Base-by-base conservation (phyloP, 2,888 invertebrate species). In the Biston stratarius region DNA sequence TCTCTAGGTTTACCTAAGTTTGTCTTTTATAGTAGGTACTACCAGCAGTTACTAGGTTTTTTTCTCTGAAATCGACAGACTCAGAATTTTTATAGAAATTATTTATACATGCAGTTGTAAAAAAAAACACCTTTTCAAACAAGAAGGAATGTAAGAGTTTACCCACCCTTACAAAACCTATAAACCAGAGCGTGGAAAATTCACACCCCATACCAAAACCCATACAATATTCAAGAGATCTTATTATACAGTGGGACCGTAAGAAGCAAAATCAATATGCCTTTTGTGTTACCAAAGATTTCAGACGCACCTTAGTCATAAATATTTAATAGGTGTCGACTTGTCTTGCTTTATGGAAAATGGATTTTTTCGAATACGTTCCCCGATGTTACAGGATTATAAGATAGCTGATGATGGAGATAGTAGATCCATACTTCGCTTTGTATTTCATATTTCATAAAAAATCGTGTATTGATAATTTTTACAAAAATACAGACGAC, bases 261-360 rank as follows among this genome's bases (percentile, higher is more conserved):
- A 89, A 90, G 87, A 86, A 84, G 80, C 85, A 89, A 90, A 90
- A 91, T 91, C 91, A 91, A 91, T 91, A 90, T 85, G 79, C 83
- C 85, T 86, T 85, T 85, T 89, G 87, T 87, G 84, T 82, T 83
- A 77, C 79, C 74, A 85, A 87, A 88, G 86, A 88, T 67, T 63
- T 59, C 59, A 33, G 62, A 83, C 84, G 80, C 78, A 83, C 81
- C 83, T 77, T 80, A 77, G 81, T 86, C 86, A 90, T 91, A 90
- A 88, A 91, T 91, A 91, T 90, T 90, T 89, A 88, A 91, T 78
- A 82, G 80, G 75, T 75, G 77, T 77, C 80, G 82, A 83, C 80
- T 81, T 83, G 73, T 62, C 69, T 64, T 73, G 65, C 62, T 73
- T 72, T 71, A 72, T 75, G 68, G 64, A 59, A 65, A 71, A 67